phyloP scores from a whole-genome alignment of 92 coral and sea anemone genomes.

The Zoanthus gigantus region DNA sequence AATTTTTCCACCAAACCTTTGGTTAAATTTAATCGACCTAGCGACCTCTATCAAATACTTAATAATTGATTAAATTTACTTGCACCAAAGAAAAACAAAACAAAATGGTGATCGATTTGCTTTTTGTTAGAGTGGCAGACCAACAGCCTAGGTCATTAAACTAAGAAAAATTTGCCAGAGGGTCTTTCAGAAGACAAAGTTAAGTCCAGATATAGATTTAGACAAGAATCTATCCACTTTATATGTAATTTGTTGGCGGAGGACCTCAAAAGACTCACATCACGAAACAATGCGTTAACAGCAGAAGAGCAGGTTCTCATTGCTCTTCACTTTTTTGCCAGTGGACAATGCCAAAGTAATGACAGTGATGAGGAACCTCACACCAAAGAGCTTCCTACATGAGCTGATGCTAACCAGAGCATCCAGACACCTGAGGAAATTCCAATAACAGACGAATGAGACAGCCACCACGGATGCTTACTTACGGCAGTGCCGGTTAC shows the following conservation, averaged over 20 bases:
- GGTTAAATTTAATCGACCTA: too few relatives aligned
- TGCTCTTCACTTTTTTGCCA: constrained; percentile 17
- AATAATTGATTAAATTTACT: constrained; percentile 11
- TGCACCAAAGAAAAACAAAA: background rate
- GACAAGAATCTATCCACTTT: constrained; percentile 6
- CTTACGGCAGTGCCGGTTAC: constrained; percentile 18
- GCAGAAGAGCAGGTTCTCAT: background rate
- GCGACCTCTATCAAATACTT: too few relatives aligned
- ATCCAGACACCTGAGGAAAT: background rate
- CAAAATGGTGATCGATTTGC: background rate
- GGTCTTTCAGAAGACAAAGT: constrained; percentile 25
- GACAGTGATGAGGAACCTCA: constrained; percentile 14
- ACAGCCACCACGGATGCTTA: constrained; percentile 32
- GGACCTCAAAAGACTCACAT: background rate
- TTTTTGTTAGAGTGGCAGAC: background rate
- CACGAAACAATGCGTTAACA: constrained; percentile 12
- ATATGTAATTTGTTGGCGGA: background rate
- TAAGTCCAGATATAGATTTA: constrained; percentile 16
- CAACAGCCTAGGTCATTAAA: constrained; percentile 10
- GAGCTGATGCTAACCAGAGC: background rate
- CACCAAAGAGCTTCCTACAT: background rate
- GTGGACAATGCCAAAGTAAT: constrained; percentile 4
- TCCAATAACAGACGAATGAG: constrained; percentile 10
- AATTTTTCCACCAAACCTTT: background rate
- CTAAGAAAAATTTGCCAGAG: background rate